Evolutionary conservation across 2,888 invertebrate species (phyloP), one percentile per base, ranked within the genome.

Genomic region (Hylaea fasciaria): DNA sequence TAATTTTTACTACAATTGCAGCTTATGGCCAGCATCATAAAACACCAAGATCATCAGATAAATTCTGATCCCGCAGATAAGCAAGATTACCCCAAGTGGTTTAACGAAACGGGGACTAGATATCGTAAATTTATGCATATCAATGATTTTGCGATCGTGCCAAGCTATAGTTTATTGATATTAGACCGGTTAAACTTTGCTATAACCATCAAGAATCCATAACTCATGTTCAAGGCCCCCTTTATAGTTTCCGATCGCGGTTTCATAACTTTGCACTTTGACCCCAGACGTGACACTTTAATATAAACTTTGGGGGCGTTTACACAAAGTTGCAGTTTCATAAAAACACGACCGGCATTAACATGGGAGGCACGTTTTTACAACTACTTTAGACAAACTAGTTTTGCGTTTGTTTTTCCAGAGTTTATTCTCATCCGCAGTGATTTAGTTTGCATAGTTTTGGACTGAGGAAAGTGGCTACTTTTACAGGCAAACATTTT

Each of bases 211-310:
- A 28, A 16, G 7, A 11, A 16, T 0, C 11, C 37, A 53, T 53
- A 53, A 39, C 53, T 53, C 46, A 53, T 46, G 46, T 14, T 14
- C 28, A 40, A 35, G 43, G 52, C 14, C 40, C 11, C 44, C n/a
- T 35, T 29, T 50, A 32, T 12, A 51, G 51, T 43, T 51, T 51
- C 32, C 41, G 39, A 39, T 45, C 45, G 39, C 28, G 53, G 53
- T 53, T 46, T 28, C 45, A 17, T 14, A 53, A 46, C 53, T 45
- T 53, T 40, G 13, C 35, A 44, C 13, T 35, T 52, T 35, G 17
- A 32, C 16, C 28, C 32, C n/a, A 51, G 17, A 32, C 14, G 16
- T 37, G 17, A 37, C 49, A 45, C 9, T 45, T 14, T 17, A 17
- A 40, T 13, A 44, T 17, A 22, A 44, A 44, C 44, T 44, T 44